Base-by-base conservation (phyloP, 2,888 invertebrate species). In the Parnassius orleans region DNA sequence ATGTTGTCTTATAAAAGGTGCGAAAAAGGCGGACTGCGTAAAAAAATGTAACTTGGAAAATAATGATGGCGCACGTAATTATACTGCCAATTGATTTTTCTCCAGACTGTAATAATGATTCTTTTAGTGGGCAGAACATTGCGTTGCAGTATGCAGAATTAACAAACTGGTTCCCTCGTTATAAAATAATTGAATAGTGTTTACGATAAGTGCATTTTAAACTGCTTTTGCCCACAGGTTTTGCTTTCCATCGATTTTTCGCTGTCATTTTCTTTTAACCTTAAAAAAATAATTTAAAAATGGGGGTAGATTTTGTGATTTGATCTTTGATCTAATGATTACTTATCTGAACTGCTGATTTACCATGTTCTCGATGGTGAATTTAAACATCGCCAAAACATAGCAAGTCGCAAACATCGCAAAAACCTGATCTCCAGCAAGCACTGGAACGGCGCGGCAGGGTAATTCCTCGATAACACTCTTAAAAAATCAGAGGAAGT, bases 31-130 rank as follows among this genome's bases (percentile, higher is more conserved):
- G 54, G 43, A 43, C 10, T 44, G 24, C 24, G 15, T 47, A 61
- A 44, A 63, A 62, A 66, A 55, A 57, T 14, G 48, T 2, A 63
- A 61, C 66, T 55, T 52, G 47, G 47, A 69, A 66, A 67, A 71
- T 72, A 73, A 69, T 69, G 61, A 54, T 48, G 54, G 50, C 54
- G 47, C 24, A 64, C 68, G 69, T 78, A 74, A 80, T 80, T 79
- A 80, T 76, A 75, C 76, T 80, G 80, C 80, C 79, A 78, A 72
- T 74, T 73, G 68, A 67, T 61, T 61, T 66, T 72, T 73, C 43
- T 65, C 66, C 71, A 62, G 66, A 63, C 24, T 59, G 47, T 33
- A 60, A 65, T 63, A 66, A 60, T 57, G 63, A 57, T 61, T 64
- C 66, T 68, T 72, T 70, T 69, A 2, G 66, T 66, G 67, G 67